Evolutionary conservation across 2,113 vertebrate species (phyloP).

Genomic region (Paraplagusia blochii): DNA sequence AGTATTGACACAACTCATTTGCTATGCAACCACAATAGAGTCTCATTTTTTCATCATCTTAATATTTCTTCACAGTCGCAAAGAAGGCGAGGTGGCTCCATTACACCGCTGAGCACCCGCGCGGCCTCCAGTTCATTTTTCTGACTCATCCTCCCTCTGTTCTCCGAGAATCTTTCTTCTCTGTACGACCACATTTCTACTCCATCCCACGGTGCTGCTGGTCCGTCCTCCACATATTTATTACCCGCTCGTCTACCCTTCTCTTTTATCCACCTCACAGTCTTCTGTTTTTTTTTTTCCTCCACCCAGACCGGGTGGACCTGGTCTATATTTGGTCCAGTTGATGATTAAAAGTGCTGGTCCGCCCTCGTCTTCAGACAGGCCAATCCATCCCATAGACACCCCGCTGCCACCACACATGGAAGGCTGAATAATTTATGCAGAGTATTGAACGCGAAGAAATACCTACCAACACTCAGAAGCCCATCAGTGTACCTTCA

Average conservation of each 20-base stretch:
- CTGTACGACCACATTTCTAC: slow-evolving; percentile 2
- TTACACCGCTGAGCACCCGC: slow-evolving; percentile 46
- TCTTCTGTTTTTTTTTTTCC: too few relatives aligned
- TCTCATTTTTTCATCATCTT: slow-evolving; percentile 61
- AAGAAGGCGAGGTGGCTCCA: slow-evolving; percentile 45
- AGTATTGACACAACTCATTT: slow-evolving; percentile 72
- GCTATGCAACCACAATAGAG: slow-evolving; percentile 64
- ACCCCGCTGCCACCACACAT: slow-evolving; percentile 64
- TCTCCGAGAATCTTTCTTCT: slow-evolving; percentile 9
- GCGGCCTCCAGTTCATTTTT: slow-evolving; percentile 49
- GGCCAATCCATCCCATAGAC: slow-evolving; percentile 79
- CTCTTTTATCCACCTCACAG: slow-evolving; percentile 36
- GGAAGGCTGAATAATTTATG: slow-evolving; percentile 81
- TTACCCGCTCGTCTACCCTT: slow-evolving; percentile 40
- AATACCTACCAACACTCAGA: slow-evolving; percentile 70
- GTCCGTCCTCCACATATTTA: slow-evolving; percentile 28
- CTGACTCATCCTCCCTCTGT: slow-evolving; percentile 20
- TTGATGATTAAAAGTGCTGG: slow-evolving; percentile 79
- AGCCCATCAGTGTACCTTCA: slow-evolving; percentile 39
- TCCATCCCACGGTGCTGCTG: background rate
- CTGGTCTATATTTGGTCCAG: slow-evolving; percentile 75
- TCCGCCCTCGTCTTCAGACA: slow-evolving; percentile 77
- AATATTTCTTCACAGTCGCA: slow-evolving; percentile 52
- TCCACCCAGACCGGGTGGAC: slow-evolving; percentile 30
- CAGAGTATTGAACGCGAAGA: slow-evolving; percentile 81